Percentiles rank a stretch among this genome's conserved stretches.
Conservation (phyloP, 2,797 vertebrate species). For the Delichon dasypus region DNA sequence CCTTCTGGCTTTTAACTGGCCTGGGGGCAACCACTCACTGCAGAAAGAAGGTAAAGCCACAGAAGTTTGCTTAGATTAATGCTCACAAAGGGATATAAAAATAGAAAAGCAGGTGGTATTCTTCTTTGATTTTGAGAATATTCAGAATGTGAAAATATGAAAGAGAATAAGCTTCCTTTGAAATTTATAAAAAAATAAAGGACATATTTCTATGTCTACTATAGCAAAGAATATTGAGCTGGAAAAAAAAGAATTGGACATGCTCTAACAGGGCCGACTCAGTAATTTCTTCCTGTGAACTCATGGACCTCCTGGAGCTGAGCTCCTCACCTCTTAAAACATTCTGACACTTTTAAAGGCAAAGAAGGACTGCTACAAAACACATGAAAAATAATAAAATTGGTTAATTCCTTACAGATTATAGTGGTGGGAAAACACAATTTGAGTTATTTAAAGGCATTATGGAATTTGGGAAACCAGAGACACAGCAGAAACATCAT, state of each 20-base stretch:
- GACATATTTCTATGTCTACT: background rate
- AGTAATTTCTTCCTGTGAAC: background rate
- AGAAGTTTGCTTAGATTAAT: background rate
- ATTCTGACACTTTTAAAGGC: background rate
- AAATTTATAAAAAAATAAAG: constrained; percentile 49
- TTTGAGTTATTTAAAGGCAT: background rate
- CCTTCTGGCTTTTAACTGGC: background rate
- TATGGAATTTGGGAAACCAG: background rate
- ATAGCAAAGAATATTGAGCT: background rate
- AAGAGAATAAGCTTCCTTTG: constrained; percentile 5
- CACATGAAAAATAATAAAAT: background rate
- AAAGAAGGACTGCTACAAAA: background rate
- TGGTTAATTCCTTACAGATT: background rate
- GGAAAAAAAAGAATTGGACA: background rate
- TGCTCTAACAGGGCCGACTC: constrained; percentile 35
- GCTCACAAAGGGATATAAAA: background rate
- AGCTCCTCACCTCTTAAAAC: background rate
- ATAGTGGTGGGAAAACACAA: background rate
- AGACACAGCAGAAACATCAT: background rate
- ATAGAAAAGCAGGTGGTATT: constrained; percentile 15
- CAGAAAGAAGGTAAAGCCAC: background rate
- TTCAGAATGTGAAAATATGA: constrained; percentile 22
- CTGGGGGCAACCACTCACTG: background rate
- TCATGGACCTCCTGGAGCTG: background rate
- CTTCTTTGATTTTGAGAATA: constrained; percentile 35